Evolutionary conservation across 2,797 vertebrate species (phyloP).

Genomic region (Podargus strigoides): DNA sequence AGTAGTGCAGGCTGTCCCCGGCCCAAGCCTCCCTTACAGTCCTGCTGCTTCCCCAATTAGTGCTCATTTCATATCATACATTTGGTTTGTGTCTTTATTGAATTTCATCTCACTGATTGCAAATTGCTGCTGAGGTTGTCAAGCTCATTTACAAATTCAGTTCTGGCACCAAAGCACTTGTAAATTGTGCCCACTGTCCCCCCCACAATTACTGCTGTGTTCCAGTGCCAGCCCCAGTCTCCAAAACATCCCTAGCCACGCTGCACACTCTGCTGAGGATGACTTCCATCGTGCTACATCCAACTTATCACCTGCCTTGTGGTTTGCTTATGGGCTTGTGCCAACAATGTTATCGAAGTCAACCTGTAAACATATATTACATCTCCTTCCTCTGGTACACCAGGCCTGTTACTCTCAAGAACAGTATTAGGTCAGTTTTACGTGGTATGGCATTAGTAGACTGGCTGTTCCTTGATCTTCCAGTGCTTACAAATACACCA

Average conservation of each 20-base stretch:
- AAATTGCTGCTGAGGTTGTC: not conserved
- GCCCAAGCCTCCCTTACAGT: not conserved
- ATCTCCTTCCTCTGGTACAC: not conserved
- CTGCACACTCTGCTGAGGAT: not conserved
- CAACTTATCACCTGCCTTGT: not conserved
- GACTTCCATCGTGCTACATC: not conserved
- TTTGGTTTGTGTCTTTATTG: not conserved
- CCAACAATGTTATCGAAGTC: not conserved
- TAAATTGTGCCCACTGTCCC: not conserved
- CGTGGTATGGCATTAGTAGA: not conserved
- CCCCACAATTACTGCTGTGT: not conserved
- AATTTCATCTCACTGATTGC: not conserved
- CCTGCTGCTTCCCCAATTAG: not conserved
- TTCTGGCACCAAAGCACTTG: not conserved
- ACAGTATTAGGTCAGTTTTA: not conserved
- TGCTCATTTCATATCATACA: not conserved
- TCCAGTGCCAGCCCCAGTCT: not conserved
- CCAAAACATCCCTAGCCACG: not conserved
- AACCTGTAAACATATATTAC: not conserved
- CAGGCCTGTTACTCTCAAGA: not conserved
- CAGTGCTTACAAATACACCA: not conserved
- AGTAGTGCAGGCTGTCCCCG: rapidly evolving
- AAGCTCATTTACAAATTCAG: not conserved
- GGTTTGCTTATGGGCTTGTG: not conserved
- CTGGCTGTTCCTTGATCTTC: not conserved